These are phyloP conservation scores for Aselliscus stoliczkanus DNA, from an alignment of 2,797 vertebrate species.

Conservation along the genomic window DNA sequence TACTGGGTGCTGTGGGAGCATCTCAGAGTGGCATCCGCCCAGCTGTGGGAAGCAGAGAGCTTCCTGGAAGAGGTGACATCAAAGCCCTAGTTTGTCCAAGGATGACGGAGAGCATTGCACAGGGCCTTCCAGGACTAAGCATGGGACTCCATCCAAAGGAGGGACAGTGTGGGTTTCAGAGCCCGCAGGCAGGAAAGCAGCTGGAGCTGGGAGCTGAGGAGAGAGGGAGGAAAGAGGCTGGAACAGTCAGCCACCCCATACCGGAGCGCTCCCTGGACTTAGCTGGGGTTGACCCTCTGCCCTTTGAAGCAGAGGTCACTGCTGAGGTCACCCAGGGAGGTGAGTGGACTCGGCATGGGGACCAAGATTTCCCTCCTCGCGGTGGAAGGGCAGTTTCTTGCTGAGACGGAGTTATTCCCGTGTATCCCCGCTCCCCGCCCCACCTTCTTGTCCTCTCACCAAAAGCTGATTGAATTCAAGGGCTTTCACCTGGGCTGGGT, in stretches of 20 bases:
- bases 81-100: not conserved
- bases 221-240: not conserved
- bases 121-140: not conserved
- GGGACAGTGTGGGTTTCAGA: too few species aligned
- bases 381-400: not conserved
- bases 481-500: not conserved
- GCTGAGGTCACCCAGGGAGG: not conserved
- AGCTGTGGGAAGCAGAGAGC: not conserved
- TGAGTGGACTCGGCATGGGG: not conserved
- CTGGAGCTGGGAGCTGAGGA: not conserved
- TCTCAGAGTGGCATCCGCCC: not conserved
- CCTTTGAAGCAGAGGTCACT: not conserved
- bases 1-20: not conserved
- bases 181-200: too few species aligned
- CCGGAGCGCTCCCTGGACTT: not conserved
- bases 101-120: not conserved
- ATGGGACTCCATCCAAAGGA: not conserved
- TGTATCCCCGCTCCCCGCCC: not conserved
- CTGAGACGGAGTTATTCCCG: not conserved
- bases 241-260: not conserved
- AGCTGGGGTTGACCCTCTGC: not conserved
- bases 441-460: not conserved
- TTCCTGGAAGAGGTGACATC: not conserved
- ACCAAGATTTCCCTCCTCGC: not conserved
- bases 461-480: not conserved